Evolutionary conservation across 2,797 vertebrate genomes (phyloP), one percentile per base, ranked within the genome.

Genomic region (Xerus rutilus): DNA sequence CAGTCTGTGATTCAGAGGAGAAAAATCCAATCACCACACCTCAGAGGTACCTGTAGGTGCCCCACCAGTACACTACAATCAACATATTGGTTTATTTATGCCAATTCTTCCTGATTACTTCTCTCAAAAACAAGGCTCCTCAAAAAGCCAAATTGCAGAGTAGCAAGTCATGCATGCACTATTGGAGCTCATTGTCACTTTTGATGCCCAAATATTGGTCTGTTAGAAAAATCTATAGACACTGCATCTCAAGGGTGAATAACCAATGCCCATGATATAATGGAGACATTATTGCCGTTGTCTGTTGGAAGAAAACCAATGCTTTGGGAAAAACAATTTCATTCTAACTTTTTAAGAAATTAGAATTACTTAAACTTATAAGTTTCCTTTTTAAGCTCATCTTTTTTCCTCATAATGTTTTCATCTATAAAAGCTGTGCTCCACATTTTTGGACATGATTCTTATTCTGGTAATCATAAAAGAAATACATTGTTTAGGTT

Each of bases 171-270:
- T 72, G 45, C 54, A 86, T 72, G 45, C n/a, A 39, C 30, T 78
- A 73, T 23, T 81, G 83, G 28, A 91, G 57, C 35, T 95, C 47
- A 81, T 91, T 86, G 86, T 91, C 23, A 74, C 76, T 57, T 95
- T 43, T 39, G 74, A 43, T 81, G 67, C 23, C 14, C 23, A 81
- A 86, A 86, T 59, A 67, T 1, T 67, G 30, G 30, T 47, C 39
- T 49, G 65, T 74, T 65, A 39, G 30, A 39, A 91, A 94, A 86
- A 74, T 86, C 74, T 86, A 81, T 81, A 49, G 25, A 54, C 64
- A 52, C 5, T 86, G 28, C 23, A 30, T 57, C 47, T 91, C 67
- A 86, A 54, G 67, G 39, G 17, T 57, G 49, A 91, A 67, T 45
- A 81, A 54, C 69, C 47, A 82, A 88, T 74, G 47, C 47, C 49